Evolutionary conservation across 2,113 vertebrate species (phyloP).

Genomic region (Pangasianodon gigas): DNA sequence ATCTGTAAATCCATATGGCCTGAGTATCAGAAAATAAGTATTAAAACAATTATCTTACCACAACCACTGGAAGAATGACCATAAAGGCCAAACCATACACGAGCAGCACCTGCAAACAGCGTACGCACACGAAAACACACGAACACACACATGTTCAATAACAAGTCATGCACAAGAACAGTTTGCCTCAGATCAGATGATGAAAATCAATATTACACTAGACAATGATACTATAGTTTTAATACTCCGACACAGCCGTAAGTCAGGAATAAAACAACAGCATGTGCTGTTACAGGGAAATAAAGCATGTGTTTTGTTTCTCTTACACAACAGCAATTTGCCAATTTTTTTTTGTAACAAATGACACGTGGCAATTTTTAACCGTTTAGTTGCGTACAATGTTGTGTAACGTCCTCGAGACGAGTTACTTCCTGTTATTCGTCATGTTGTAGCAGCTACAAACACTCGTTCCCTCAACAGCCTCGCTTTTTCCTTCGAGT

Average conservation of each 20-base stretch:
- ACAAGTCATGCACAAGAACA: background rate
- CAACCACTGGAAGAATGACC: slow-evolving; percentile 98
- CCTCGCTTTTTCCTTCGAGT: too few relatives aligned
- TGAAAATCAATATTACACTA: background rate
- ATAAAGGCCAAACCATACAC: slow-evolving; percentile 98
- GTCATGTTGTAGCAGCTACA: too few relatives aligned
- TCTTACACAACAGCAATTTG: too few relatives aligned
- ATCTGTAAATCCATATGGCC: background rate
- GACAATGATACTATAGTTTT: background rate
- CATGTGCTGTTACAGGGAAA: too few relatives aligned
- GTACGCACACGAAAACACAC: slow-evolving; percentile 14
- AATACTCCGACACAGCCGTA: background rate
- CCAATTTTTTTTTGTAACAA: background rate
- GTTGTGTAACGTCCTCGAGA: too few relatives aligned
- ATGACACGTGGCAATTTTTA: too few relatives aligned
- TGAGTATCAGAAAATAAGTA: background rate
- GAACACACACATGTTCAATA: background rate
- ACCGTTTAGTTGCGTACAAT: too few relatives aligned
- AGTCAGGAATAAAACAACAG: background rate
- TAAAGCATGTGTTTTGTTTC: too few relatives aligned
- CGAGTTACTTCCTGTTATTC: too few relatives aligned
- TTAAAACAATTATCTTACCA: slow-evolving; percentile 76
- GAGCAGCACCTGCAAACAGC: slow-evolving; percentile 83
- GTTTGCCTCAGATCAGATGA: background rate
- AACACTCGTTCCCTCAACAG: too few relatives aligned